Base-by-base conservation (phyloP, 2,888 invertebrate species). In the Autographa gamma region DNA sequence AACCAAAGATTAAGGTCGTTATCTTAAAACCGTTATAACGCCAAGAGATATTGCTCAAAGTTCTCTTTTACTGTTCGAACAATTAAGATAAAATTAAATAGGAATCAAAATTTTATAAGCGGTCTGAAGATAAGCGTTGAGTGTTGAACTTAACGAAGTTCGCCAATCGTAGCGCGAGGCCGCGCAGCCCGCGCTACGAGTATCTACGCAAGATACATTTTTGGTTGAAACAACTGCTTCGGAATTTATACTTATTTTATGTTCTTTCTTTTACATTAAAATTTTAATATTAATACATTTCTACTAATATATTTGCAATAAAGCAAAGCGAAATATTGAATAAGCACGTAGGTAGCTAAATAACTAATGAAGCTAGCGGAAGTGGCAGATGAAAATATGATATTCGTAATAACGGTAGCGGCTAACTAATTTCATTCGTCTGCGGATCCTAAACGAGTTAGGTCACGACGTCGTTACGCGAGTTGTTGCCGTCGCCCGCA, bases 21-120 rank as follows among this genome's bases (percentile, higher is more conserved):
- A 89, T 88, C 86, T 85, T 70, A 79, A 85, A 85, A 82, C 82
- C 83, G 86, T 86, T 88, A 85, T 88, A 89, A 89, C 88, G 85
- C 83, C 81, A 88, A 91, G 90, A 88, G 90, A 90, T 92, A 90
- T 90, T 90, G 78, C 84, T 85, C 83, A 87, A 93, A 93, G 87
- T 93, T 91, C 88, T 85, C 88, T 90, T 93, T 92, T 88, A 93
- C 92, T 90, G 91, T 92, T 91, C 79, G 86, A 91, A 92, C 91
- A 92, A 92, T 94, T 91, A 93, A 93, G 93, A 94, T 94, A 93
- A 93, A 93, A 94, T 94, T 93, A 93, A 91, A 91, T 91, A 91
- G 90, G 89, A 94, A 94, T 94, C 94, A 93, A 93, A 93, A 95
- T 93, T 93, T 93, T 93, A 93, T 93, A 93, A 94, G 92, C 91